Evolutionary conservation across 2,113 vertebrate species (phyloP), one percentile per base, ranked within the genome.

Genomic region (Corythoichthys haematopterus): DNA sequence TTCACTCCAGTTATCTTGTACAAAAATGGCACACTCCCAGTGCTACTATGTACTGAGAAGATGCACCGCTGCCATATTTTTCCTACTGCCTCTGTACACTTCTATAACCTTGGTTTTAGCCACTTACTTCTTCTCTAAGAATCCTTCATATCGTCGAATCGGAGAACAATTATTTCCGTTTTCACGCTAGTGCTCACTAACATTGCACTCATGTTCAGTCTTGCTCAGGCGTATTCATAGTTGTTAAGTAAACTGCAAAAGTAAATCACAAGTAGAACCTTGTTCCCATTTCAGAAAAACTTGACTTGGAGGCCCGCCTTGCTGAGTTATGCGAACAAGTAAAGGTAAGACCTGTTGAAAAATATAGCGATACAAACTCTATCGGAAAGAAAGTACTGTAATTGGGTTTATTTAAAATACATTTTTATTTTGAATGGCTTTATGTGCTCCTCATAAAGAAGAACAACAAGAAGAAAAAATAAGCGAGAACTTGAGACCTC

Each of bases 301-400:
- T 96, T 62, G 95, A 99, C 88, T 90, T 98, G 84, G 94, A 98
- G 79, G 92, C 88, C 64, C 95, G 97, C 71, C 94, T 99, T 53
- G 70, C 90, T 73, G 95, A 98, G 68, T 84, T 99, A 55, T 97
- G 95, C 90, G 94, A 97, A 88, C 94, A 96, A 93, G 91, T 98
- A 63, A 96, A 98, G 96, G 97, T 98, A 93, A 62, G 78, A 56
- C 28, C 60, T 62, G 37, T 20, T 61, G 58, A 40, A 61, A 43
- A 61, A 61, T 61, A 20, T 38, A 61, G 14, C 14, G 2, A 55
- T 12, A 33, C 8, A 33, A 28, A 28, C 20, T 28, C 20, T 28
- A 28, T 28, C 20, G 20, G 20, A 28, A 28, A 28, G 20, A 28
- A 28, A 28, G 20, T 28, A 28, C 20, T 28, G 20, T 28, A 28